Percentiles rank a stretch among this genome's conserved stretches.
These are phyloP conservation scores for Cisticola juncidis DNA, from an alignment of 2,113 vertebrate genomes.

Conservation along the genomic window DNA sequence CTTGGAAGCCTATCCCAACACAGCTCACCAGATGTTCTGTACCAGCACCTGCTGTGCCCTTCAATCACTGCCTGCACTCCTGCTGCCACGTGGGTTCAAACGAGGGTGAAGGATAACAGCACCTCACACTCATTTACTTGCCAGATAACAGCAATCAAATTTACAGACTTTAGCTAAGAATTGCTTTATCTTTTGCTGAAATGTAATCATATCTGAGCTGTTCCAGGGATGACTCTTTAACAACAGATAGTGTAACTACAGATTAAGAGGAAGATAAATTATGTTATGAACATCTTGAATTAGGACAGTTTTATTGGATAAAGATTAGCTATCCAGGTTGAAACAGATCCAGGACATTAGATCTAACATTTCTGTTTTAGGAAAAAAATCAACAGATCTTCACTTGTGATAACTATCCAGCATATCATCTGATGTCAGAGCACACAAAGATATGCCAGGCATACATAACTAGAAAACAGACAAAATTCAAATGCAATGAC, in stretches of 20 bases:
- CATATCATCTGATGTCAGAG: not conserved
- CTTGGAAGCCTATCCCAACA: conserved; percentile 1
- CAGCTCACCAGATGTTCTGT: conserved; percentile 8
- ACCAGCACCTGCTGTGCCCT: not conserved
- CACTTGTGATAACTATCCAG: not conserved
- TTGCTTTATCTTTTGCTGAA: not conserved
- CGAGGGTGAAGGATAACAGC: not conserved
- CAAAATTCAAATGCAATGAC: not conserved
- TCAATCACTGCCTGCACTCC: not conserved
- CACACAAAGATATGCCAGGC: not conserved
- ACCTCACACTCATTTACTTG: not conserved
- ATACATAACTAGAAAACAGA: not conserved
- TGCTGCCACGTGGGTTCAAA: not conserved
- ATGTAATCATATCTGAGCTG: not conserved
- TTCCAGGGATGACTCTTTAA: not conserved
- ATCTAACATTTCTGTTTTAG: not conserved
- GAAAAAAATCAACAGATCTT: not conserved
- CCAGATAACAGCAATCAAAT: not conserved
- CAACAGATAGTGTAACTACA: not conserved
- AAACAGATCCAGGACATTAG: not conserved
- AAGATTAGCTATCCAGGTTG: not conserved
- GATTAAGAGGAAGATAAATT: not conserved
- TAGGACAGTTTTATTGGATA: not conserved
- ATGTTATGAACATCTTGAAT: not conserved
- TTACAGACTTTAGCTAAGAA: not conserved